Evolutionary conservation across 35 echinoderm and acorn worm genomes (phyloP), one percentile per base, ranked within the genome.

Genomic region (Lytechinus variegatus): DNA sequence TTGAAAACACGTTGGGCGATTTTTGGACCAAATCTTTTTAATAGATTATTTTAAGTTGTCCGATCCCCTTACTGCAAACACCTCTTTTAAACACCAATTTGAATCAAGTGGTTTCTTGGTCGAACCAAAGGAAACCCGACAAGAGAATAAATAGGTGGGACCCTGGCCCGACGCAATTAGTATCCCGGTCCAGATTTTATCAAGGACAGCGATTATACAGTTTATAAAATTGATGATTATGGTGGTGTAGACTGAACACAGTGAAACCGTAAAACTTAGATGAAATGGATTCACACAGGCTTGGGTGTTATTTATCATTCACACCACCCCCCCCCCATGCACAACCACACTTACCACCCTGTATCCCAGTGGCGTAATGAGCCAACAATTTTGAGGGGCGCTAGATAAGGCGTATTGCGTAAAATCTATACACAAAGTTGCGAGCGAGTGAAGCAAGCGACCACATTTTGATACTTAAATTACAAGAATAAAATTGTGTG

Each of bases 111-210:
- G 56, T 58, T 58, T 58, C 9, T 11, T 9, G 13, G 56, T 58
- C 61, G 5, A 21, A 21, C 61, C 61, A 71, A 13, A 52, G 16
- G 88, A 90, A 90, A 90, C 88, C 88, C 27, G 8, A 13, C 88
- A 90, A 14, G 51, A 52, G 4, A 90, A 54, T 44, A 52, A 16
- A 27, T 90, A 54, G 88, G 88, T n/a, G 88, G 88, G 88, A 90
- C 88, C 88, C 28, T 90, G 88, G 88, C 88, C 88, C 52, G 66
- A n/a, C 14, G 66, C 66, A 79, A 79, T 79, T n/a, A 79, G 66
- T 79, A 79, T 24, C 66, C 66, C 14, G 3, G 66, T 5, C 8
- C 19, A 79, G 66, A 79, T 79, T 79, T 79, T 19, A 79, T 8
- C 5, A 79, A 79, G 66, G 66, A 24, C 66, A 79, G 8, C 4